Conservation (phyloP, 2,113 vertebrate genomes). For the Tychaedon coryphoeus region DNA sequence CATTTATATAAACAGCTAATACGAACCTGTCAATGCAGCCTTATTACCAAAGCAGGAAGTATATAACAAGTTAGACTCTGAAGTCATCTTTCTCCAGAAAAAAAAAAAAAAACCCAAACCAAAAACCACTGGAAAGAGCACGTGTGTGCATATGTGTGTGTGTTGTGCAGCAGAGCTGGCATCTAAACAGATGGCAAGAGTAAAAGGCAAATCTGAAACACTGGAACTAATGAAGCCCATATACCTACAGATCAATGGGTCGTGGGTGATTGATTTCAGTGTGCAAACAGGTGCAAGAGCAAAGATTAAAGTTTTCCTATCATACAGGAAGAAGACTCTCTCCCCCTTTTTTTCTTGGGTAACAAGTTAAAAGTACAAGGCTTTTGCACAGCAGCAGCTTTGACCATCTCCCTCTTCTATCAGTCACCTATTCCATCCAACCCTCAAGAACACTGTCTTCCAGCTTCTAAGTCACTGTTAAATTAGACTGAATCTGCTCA, state of each 20-base stretch:
- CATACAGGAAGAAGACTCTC: not conserved
- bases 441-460: fast-evolving
- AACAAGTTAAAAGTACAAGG: not conserved
- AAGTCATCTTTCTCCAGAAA: not conserved
- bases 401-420: not conserved
- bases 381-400: not conserved
- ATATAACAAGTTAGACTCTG: not conserved
- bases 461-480: not conserved
- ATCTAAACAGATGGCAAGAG: not conserved
- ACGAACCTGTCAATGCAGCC: not conserved
- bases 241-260: not conserved
- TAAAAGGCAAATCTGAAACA: not conserved
- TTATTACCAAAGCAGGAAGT: not conserved
- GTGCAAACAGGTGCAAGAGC: not conserved
- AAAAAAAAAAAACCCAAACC: not conserved
- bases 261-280: fast-evolving
- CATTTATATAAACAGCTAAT: not conserved
- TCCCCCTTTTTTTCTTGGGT: not conserved
- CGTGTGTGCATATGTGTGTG: too few relatives aligned
- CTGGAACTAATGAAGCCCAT: not conserved
- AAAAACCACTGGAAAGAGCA: not conserved
- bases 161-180: not conserved
- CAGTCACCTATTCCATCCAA: not conserved
- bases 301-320: not conserved
- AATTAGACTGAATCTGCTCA: not conserved